Conservation (phyloP, 2,113 vertebrate genomes). For the Mastomys natalensis region DNA sequence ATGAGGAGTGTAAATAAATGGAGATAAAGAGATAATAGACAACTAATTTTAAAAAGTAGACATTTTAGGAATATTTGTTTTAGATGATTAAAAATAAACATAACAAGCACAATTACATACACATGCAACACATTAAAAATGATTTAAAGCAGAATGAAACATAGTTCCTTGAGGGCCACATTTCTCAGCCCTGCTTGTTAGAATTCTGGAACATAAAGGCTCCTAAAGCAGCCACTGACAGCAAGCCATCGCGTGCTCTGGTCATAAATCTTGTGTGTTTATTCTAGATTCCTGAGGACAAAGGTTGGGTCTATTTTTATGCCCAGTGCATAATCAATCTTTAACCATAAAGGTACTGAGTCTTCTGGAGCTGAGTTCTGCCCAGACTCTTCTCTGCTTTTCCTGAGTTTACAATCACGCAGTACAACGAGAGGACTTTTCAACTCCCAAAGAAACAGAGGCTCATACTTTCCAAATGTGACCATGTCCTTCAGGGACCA, state of each 20-base stretch:
- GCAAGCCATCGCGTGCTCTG: conserved; percentile 4
- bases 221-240: conserved; percentile 49
- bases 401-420: neutral
- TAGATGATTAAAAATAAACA: neutral
- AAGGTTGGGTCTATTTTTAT: conserved; percentile 70
- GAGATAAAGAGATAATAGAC: neutral
- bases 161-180: neutral
- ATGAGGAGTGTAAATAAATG: neutral
- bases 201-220: neutral
- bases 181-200: conserved; percentile 7
- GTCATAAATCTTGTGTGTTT: conserved; percentile 72
- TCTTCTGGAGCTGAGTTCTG: conserved; percentile 6
- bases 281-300: conserved; percentile 59
- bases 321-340: conserved; percentile 72
- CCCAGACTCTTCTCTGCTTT: neutral
- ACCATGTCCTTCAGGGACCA: neutral
- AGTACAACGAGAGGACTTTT: neutral
- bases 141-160: conserved; percentile 23
- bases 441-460: neutral
- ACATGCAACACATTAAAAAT: conserved; percentile 2
- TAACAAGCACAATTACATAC: neutral
- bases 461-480: neutral
- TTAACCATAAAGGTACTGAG: conserved; percentile 67
- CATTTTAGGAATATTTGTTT: neutral
- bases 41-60: conserved; percentile 9